These are phyloP conservation scores for Pasiphila rectangulata DNA, from an alignment of 2,888 invertebrate species.

Conservation along the genomic window DNA sequence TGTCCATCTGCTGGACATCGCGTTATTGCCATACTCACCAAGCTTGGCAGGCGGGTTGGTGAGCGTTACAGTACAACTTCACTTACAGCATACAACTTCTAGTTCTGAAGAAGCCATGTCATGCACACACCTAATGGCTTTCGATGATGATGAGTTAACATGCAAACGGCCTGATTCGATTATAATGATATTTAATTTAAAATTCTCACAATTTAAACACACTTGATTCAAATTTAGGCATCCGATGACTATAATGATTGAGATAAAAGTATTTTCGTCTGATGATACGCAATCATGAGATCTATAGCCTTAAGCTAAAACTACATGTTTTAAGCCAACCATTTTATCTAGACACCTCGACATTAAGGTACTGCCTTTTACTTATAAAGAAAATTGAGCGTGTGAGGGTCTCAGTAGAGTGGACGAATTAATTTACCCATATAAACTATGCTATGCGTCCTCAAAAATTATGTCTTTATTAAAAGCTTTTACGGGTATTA, in stretches of 20 bases:
- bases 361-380: no score
- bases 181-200: slow-evolving; percentile 20
- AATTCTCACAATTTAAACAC: slow-evolving; percentile 37
- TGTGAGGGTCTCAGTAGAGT: slow-evolving; percentile 38
- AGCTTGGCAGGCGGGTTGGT: no score
- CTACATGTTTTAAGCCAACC: slow-evolving; percentile 44
- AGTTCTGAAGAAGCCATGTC: no score
- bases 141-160: no score
- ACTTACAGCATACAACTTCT: no score
- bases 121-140: no score
- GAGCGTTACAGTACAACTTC: no score
- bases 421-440: slow-evolving; percentile 40
- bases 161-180: slow-evolving; percentile 5
- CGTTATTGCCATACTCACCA: no score
- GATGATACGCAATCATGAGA: slow-evolving; percentile 57
- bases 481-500: slow-evolving; percentile 57
- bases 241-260: slow-evolving; percentile 26
- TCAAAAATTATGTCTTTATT: slow-evolving; percentile 68
- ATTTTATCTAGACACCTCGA: slow-evolving; percentile 38
- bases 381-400: slow-evolving; percentile 3
- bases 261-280: slow-evolving; percentile 41
- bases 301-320: slow-evolving; percentile 57
- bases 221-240: slow-evolving; percentile 14
- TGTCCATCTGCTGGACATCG: no score
- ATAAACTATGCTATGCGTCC: slow-evolving; percentile 48